Base-by-base conservation (phyloP, 2,888 invertebrate species). In the Phymatocera aterrima region DNA sequence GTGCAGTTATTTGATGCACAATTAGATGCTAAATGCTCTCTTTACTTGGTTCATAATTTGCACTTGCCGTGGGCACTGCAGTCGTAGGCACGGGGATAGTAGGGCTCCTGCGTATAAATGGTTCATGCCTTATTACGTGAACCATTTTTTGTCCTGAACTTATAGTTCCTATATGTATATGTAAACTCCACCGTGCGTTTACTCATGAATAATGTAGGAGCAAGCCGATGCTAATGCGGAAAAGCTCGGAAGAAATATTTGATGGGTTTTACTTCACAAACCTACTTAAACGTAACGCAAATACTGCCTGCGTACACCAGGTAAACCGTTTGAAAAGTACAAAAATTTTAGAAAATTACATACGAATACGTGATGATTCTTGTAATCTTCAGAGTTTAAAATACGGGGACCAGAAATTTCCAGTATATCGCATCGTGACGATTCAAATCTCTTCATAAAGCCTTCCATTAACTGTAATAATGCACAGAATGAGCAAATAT, bases 211-310 rank as follows among this genome's bases (percentile, higher is more conserved):
- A 75, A 75, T 57, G 57, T 75, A 40, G 60, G 75, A 75, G 40
- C 54, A 75, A 28, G 37, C 75, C 57, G 75, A 37, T 60, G 57
- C 57, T 75, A 75, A 75, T 75, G 37, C 37, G 57, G 60, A 57
- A 75, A 75, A 75, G 75, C 57, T 75, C 18, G 57, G 21, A 75
- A 75, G 24, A 75, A 75, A 75, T 75, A 75, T 75, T 75, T 57
- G 43, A 75, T 57, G 57, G 57, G n/a, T 72, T 51, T 72, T 51
- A 10, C 72, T 34, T 12, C 51, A 8, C 15, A 15, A 51, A 51
- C 75, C 48, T 24, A 40, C 57, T 24, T 18, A 57, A 34, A 37
- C 51, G 6, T 43, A 40, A 57, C 54, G 12, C n/a, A 21, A 24
- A 57, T 57, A 57, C 24, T 43, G 6, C n/a, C n/a, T n/a, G 6